Evolutionary conservation across 2,113 vertebrate genomes (phyloP).

Genomic region (Carassius gibelio): DNA sequence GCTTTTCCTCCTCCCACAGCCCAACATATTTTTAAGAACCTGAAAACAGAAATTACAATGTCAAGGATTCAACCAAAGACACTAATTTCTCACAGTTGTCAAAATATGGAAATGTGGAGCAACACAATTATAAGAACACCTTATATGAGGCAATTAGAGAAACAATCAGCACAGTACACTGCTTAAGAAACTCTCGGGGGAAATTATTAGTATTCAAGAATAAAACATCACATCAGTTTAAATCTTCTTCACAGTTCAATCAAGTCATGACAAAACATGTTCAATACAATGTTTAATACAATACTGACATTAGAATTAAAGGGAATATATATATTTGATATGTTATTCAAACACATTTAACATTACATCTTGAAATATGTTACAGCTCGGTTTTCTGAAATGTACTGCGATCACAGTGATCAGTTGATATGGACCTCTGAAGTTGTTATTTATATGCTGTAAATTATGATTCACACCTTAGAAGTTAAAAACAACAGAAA

Average conservation of each 20-base stretch:
- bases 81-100: neutral
- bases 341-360: neutral
- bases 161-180: neutral
- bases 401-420: neutral
- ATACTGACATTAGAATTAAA: neutral
- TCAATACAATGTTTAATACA: neutral
- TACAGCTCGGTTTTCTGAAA: neutral
- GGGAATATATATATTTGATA: no score
- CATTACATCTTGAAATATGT: neutral
- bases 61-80: neutral
- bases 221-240: neutral
- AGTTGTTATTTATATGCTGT: neutral
- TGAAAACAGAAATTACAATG: neutral
- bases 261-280: neutral
- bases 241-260: neutral
- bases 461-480: neutral
- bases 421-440: neutral
- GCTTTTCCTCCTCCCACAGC: neutral
- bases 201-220: conserved; percentile 1
- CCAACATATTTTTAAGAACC: neutral
- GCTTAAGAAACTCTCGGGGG: neutral
- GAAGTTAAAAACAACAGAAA: neutral
- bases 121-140: neutral
- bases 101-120: conserved; percentile 31
- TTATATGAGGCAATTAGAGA: conserved; percentile 24